Evolutionary conservation across 2,113 vertebrate species (phyloP), one percentile per base, ranked within the genome.

Genomic region (Galeopterus variegatus): DNA sequence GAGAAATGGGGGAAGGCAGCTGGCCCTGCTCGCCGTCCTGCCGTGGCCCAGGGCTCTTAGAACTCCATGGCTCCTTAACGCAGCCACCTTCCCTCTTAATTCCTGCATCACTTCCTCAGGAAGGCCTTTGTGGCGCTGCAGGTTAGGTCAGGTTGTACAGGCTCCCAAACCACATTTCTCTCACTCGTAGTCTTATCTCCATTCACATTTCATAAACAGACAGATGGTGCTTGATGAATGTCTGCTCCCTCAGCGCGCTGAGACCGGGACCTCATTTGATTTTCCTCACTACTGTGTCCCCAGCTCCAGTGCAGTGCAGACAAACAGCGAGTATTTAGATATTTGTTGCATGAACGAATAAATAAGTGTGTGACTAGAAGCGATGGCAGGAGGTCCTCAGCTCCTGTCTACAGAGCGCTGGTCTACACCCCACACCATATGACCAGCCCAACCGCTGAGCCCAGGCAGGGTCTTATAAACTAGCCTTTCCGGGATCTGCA

Each of bases 21-120:
- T 41, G 2, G 18, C 26, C 19, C 13, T 3, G 0, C n/a, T 60
- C 26, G 5, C 7, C 8, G 5, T 9, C 8, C 41, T 17, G 62
- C 58, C 45, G 18, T 0, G 7, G 75, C 58, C 58, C 19, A 9
- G 0, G 8, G 26, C 65, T 56, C 67, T n/a, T 48, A n/a, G 15
- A 33, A 50, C 15, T 15, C 31, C 4, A 1, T 0, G 1, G 0
- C 54, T 87, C 52, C 17, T 45, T 24, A 0, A 48, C 33, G 36
- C 6, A 3, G 41, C 12, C 28, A 45, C n/a, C 24, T 52, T 36
- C 80, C 56, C 31, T 56, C 52, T 24, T 31, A 24, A 19, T 41
- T 50, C 18, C 80, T 15, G 58, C 23, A 4, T 45, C 23, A 3
- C n/a, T 48, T 85, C 52, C 60, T 76, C 58, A 7, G 23, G 7